A percentile compares a stretch with the other conserved stretches of the same genome.
phyloP scores from a whole-genome alignment of 2,888 invertebrate genomes.

The Dolichomitus sp. region DNA sequence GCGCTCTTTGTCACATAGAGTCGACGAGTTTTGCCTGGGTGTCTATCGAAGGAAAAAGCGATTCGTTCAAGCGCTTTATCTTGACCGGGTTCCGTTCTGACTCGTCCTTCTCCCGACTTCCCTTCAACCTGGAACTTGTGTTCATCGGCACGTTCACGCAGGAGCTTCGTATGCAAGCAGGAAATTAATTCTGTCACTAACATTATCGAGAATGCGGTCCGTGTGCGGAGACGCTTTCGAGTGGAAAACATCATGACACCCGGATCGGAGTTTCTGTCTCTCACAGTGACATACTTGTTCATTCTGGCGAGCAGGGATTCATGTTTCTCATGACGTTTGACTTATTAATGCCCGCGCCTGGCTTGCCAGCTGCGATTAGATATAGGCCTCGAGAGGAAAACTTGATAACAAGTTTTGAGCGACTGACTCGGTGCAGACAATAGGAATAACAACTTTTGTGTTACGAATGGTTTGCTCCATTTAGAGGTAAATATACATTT shows the following conservation, averaged over 20 bases:
- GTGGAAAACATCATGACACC: conserved; percentile 35
- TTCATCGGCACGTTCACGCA: conserved; percentile 48
- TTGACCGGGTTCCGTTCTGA: conserved; percentile 57
- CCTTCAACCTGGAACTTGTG: conserved; percentile 42
- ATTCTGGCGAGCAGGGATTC: conserved; percentile 24
- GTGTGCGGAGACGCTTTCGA: conserved; percentile 9
- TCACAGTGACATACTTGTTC: conserved; percentile 46
- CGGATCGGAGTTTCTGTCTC: conserved; percentile 11
- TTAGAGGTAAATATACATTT: neutral
- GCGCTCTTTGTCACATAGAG: neutral
- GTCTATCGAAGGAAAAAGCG: conserved; percentile 37
- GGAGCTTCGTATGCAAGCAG: conserved; percentile 55
- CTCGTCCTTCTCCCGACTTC: conserved; percentile 15
- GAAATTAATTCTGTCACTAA: conserved; percentile 67
- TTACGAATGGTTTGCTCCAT: neutral
- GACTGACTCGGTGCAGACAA: neutral
- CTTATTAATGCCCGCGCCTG: conserved; percentile 29
- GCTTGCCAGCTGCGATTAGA: neutral
- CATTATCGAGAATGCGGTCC: conserved; percentile 52
- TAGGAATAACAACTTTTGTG: neutral
- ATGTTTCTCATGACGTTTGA: conserved; percentile 44
- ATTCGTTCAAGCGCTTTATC: conserved; percentile 64
- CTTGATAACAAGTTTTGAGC: conserved; percentile 18
- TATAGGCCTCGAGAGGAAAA: conserved; percentile 22
- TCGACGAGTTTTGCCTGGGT: neutral